These are phyloP conservation scores for Radopholus similis DNA, from an alignment of 1,140 invertebrate species.

Conservation along the genomic window DNA sequence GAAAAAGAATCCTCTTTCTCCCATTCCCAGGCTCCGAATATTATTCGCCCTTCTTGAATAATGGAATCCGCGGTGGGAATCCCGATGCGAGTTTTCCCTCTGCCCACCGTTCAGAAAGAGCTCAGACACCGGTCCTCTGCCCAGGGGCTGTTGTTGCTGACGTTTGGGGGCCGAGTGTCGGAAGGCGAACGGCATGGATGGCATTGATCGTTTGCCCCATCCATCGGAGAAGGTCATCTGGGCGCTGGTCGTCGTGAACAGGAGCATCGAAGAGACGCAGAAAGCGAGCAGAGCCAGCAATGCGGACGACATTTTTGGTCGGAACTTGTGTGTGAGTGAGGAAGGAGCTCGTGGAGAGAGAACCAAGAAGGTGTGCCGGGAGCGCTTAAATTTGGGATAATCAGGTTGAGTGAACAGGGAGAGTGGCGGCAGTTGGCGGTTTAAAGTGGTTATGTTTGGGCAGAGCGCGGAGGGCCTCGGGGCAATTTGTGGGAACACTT, in stretches of 20 bases:
- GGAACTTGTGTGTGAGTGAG: no score
- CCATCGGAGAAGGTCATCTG: conserved; percentile 48
- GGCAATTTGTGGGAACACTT: no score
- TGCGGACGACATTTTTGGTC: conserved; percentile 5
- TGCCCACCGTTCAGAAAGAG: neutral
- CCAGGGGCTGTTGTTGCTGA: neutral
- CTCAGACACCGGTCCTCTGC: neutral
- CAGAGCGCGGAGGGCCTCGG: no score
- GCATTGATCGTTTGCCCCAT: conserved; percentile 40
- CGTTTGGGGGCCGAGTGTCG: conserved; percentile 5
- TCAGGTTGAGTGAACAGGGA: neutral
- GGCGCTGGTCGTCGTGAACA: conserved; percentile 19
- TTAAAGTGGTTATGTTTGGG: no score
- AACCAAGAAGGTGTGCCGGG: no score
- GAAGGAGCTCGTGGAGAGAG: no score
- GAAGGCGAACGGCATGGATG: neutral
- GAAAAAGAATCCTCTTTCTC: neutral
- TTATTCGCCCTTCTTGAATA: neutral
- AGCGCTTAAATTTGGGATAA: no score
- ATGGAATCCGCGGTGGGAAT: neutral
- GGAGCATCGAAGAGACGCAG: conserved; percentile 8
- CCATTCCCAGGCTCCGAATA: neutral
- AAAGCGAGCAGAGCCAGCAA: conserved; percentile 13
- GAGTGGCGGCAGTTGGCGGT: neutral
- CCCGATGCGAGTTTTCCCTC: no score